Base-by-base conservation (phyloP, 2,113 vertebrate genomes). In the Genyomyrus donnyi region DNA sequence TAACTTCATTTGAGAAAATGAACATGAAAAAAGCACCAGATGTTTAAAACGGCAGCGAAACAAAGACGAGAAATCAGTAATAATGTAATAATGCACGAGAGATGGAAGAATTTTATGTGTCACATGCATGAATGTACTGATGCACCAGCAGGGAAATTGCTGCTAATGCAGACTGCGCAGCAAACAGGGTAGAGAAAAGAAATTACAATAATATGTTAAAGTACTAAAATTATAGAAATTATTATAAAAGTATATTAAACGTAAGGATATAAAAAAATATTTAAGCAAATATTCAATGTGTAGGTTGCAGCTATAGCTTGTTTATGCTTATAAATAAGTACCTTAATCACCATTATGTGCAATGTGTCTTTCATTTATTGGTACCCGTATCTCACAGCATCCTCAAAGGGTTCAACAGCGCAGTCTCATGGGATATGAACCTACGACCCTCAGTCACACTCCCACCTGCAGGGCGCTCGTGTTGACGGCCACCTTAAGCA, bases 381-480 rank as follows among this genome's bases (percentile, higher is more conserved):
- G n/a, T 66, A 66, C 31, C 11, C 70, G 39, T 35, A 2, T 77
- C 9, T 74, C 31, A 39, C 70, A 39, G 11, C 70, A 15, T 77
- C 70, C 31, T 39, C 31, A 74, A 39, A 39, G 70, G 13, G 31
- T 74, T 35, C 27, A 21, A 35, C 13, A 74, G 70, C 13, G 13
- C 31, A 17, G 74, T 42, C 15, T 13, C 9, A 31, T 70, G 3
- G 27, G 62, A 70, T 27, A 27, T 31, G 62, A 31, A 31, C 62
- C 62, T 70, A 27, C 1, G n/a, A 85, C 39, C 42, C 2, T 15
- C 10, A 77, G 70, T 3, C 70, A 77, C 35, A 1, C n/a, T 42
- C 74, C 35, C 42, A 96, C 96, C 95, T 96, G 93, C 89, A 96
- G 92, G 90, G 91, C 52, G 77, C 84, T 91, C 46, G 10, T 91